Conservation (phyloP, 2,113 vertebrate genomes). For the Peromyscus maniculatus region DNA sequence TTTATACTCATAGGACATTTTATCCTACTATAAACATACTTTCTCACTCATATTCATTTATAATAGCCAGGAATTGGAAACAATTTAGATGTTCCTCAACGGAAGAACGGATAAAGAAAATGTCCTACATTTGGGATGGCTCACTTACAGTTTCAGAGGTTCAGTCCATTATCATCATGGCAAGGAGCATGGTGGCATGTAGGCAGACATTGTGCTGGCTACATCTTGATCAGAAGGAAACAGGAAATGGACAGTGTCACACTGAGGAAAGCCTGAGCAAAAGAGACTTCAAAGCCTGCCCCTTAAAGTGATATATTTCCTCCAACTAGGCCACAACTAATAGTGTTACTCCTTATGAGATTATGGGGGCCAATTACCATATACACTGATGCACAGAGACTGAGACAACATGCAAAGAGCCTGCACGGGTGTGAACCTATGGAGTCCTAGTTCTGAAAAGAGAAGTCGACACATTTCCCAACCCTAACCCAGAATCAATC, state of each 20-base stretch:
- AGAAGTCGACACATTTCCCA: neutral
- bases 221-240: neutral
- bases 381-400: too few species aligned
- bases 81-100: neutral
- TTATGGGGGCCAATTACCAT: neutral
- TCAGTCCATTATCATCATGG: neutral
- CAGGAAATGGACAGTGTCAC: neutral
- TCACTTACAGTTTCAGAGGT: neutral
- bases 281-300: too few species aligned
- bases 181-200: neutral
- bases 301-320: too few species aligned
- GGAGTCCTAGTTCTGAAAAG: neutral
- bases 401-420: neutral
- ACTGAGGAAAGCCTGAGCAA: neutral
- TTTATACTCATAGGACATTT: neutral
- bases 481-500: neutral
- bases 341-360: neutral
- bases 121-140: neutral
- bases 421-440: neutral
- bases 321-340: neutral
- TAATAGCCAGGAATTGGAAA: neutral
- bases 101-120: neutral
- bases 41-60: neutral
- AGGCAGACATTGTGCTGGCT: neutral
- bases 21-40: neutral